Evolutionary conservation across 92 coral and sea anemone species (phyloP), one percentile per base, ranked within the genome.

Genomic region (Parazoanthus atlanticus): DNA sequence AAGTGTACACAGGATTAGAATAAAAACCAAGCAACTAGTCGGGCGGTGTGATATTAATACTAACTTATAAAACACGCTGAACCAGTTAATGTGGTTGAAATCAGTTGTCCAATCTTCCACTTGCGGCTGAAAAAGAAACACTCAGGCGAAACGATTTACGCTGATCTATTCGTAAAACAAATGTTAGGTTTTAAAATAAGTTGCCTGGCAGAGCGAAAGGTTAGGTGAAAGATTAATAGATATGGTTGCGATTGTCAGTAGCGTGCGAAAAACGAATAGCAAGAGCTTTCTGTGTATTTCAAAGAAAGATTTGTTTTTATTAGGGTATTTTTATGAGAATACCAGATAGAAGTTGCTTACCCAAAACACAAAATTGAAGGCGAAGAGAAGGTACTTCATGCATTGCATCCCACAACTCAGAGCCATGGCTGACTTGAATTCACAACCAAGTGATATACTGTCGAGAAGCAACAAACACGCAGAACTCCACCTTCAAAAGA

Each of bases 321-420:
- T 84, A 69, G 28, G 23, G 16, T 32, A 32, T 81, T 81, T 81
- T 25, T 61, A 81, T 26, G 9, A 64, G 49, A n/a, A 34, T 61
- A 34, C 16, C 26, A 71, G 77, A 58, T 17, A 31, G 49, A 36
- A 6, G 41, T 9, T 67, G 89, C 99, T 94, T 85, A 97, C 99
- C 99, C 99, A 97, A 67, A 97, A 97, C 16, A 97, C 98, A 12
- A 97, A 86, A 86, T 97, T 97, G 83, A 97, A 97, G 40, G 98
- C 99, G 81, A 96, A 93, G 67, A 97, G 94, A 38, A 97, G 93
- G 74, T 95, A 95, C 85, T 97, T 97, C 97, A 97, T 91, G 81
- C 99, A 97, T 58, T 93, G 94, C 98, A 95, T 97, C 80, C 99
- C 99, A 85, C 98, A 96, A 41, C 96, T 94, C 30, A 96, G 78